Evolutionary conservation across 1,140 invertebrate species (phyloP), one percentile per base, ranked within the genome.

Genomic region (Drosophila saltans): DNA sequence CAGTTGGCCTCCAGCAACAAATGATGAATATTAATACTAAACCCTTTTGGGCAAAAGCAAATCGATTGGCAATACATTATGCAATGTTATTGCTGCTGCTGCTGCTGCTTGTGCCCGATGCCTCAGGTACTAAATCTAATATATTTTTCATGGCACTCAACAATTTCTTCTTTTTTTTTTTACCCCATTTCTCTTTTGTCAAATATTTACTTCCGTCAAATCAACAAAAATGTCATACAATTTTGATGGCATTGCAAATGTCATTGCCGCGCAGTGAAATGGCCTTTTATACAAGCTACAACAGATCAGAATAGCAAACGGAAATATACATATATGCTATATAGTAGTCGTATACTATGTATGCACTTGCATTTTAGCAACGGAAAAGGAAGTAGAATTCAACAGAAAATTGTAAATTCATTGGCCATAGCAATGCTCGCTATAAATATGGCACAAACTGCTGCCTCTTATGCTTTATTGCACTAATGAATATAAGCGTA

Each of bases 161-260:
- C 76, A 7, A 26, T 9, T 24, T 9, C 2, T 7, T 9, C 1
- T 52, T 26, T 16, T 7, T 52, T 52, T 36, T 36, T 36, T 36
- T 36, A 36, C 6, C 6, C 6, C 6, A 36, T 36, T 36, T 36
- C 33, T 36, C 76, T 75, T 65, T 72, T 70, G 76, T 63, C 80
- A 83, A 83, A 83, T 83, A 76, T 83, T 83, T 83, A 81, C 81
- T 83, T 83, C 81, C 81, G 80, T 83, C 81, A 83, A 84, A 83
- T 83, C 81, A 83, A 83, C 81, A 83, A 83, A 83, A 83, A 83
- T 83, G 76, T 21, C 80, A 83, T 83, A 80, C 76, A 83, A 80
- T 80, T 83, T 83, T 83, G 81, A 83, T 83, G 81, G 68, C 68
- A 72, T 66, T 69, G 69, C 80, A 76, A 81, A 81, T 74, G 80